phyloP scores from a whole-genome alignment of 2,888 invertebrate genomes.

The Liposcelis brunnea region DNA sequence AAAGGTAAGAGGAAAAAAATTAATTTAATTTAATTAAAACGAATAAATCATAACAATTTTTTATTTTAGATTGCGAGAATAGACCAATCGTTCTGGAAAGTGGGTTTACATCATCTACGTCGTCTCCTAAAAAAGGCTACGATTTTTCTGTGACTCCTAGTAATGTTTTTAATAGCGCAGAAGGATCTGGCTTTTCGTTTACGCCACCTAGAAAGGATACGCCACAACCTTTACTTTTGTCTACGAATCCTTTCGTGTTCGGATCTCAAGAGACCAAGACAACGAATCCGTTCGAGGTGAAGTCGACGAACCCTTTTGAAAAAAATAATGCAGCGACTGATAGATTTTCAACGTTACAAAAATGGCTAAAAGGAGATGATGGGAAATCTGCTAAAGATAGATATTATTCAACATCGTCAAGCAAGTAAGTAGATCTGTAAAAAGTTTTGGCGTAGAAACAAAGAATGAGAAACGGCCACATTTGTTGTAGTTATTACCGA shows the following conservation, averaged over 20 bases:
- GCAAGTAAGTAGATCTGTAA: conserved; percentile 17
- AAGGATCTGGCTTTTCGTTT: conserved; percentile 1
- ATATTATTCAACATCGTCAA: conserved; percentile 24
- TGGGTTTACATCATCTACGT: conserved; percentile 17
- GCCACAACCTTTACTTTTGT: background rate
- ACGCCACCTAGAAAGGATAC: conserved; percentile 9
- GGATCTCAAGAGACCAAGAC: conserved; percentile 20
- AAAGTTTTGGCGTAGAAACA: no score
- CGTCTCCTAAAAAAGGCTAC: conserved; percentile 31
- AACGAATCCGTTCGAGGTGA: conserved; percentile 10
- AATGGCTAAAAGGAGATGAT: conserved; percentile 38
- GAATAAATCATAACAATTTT: background rate
- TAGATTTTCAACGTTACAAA: conserved; percentile 25
- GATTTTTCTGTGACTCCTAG: conserved; percentile 33
- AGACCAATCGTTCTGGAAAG: conserved; percentile 10
- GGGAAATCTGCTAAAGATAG: conserved; percentile 20
- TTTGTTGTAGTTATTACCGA: no score
- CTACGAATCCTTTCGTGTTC: conserved; percentile 28
- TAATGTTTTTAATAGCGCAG: conserved; percentile 20
- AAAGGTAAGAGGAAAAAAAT: conserved; percentile 16
- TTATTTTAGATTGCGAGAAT: background rate
- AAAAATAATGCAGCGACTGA: conserved; percentile 11
- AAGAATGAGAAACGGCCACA: no score
- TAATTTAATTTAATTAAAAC: background rate
- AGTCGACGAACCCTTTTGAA: conserved; percentile 27